phyloP scores from a whole-genome alignment of 2,113 vertebrate species.

The Thalassarche chlororhynchos region DNA sequence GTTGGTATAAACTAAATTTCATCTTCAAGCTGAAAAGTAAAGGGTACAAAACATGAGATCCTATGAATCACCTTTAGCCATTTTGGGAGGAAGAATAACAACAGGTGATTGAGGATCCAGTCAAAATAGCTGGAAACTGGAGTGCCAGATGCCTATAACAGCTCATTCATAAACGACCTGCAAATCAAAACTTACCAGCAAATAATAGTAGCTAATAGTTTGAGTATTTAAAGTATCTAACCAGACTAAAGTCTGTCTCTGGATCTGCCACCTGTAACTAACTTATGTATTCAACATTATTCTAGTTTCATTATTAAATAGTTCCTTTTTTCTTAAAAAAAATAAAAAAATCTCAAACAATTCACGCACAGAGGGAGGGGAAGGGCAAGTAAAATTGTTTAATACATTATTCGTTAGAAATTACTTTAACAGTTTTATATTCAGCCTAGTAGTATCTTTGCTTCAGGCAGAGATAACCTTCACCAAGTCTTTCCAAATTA shows the following conservation, averaged over 20 bases:
- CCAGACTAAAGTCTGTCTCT: not conserved
- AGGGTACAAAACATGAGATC: not conserved
- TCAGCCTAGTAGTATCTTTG: not conserved
- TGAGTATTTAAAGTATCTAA: not conserved
- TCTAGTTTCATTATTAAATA: not conserved
- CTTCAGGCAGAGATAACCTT: constrained; percentile 23
- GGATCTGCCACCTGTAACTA: not conserved
- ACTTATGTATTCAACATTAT: not conserved
- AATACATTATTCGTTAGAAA: not conserved
- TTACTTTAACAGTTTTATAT: not conserved
- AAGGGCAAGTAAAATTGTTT: not conserved
- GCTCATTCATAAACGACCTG: not conserved
- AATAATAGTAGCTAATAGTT: not conserved
- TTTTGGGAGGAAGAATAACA: not conserved
- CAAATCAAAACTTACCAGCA: not conserved
- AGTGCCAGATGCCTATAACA: not conserved
- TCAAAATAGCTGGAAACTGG: not conserved
- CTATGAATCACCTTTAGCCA: not conserved
- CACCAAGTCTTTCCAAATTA: not conserved
- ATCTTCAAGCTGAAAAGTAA: not conserved
- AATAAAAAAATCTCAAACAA: not conserved
- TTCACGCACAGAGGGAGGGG: not conserved
- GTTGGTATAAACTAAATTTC: not conserved
- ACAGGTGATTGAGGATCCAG: not conserved
- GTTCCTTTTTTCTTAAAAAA: not conserved